These are phyloP conservation scores for Galemys pyrenaicus DNA, from an alignment of 2,113 vertebrate genomes.

Conservation along the genomic window DNA sequence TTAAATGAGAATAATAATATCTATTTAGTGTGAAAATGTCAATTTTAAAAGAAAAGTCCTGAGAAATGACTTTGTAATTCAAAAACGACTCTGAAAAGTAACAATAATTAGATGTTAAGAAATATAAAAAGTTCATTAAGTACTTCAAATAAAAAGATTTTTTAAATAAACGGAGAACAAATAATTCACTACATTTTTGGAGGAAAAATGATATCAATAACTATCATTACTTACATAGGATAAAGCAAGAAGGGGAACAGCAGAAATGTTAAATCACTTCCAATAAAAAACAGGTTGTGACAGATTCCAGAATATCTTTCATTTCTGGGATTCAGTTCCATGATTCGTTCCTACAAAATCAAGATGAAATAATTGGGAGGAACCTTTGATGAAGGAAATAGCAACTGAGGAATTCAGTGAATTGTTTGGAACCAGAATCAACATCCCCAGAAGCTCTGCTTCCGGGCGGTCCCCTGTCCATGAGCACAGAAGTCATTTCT, in stretches of 20 bases:
- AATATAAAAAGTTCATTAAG: background rate
- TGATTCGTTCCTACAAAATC: background rate
- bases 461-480: fast-evolving
- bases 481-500: background rate
- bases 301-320: background rate
- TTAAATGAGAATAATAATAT: background rate
- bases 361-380: background rate
- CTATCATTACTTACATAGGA: slow-evolving; percentile 4
- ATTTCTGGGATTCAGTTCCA: background rate
- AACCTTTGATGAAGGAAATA: background rate
- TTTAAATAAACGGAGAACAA: background rate
- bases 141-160: background rate
- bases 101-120: background rate
- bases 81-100: background rate
- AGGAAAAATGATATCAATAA: background rate
- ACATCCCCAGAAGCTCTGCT: background rate
- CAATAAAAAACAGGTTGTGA: background rate
- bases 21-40: background rate
- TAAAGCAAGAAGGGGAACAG: background rate
- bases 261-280: background rate
- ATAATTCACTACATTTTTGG: background rate
- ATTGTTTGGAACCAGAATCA: background rate
- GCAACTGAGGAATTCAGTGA: background rate
- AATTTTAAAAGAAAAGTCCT: background rate
- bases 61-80: background rate